phyloP scores from a whole-genome alignment of 2,888 invertebrate species.

The Spodoptera littoralis region DNA sequence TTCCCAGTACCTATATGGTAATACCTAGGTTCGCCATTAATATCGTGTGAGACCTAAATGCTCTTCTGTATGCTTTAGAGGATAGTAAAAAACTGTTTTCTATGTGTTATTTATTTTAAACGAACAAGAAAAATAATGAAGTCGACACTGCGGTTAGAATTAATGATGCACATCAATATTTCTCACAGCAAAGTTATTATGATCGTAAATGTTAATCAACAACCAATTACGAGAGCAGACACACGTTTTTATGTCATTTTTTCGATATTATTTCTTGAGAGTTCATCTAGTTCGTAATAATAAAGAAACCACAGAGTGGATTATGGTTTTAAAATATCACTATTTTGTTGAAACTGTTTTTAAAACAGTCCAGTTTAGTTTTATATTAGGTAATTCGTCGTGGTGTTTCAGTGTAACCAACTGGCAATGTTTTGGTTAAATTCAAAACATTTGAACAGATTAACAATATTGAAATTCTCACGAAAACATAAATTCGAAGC shows the following conservation, averaged over 20 bases:
- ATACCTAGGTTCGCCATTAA: no score
- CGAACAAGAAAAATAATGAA: conserved; percentile 4
- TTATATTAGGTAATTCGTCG: conserved; percentile 3
- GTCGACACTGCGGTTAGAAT: conserved; percentile 15
- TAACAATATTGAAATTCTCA: conserved; percentile 6
- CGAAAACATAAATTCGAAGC: neutral
- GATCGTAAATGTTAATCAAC: conserved; percentile 28
- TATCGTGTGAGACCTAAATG: no score
- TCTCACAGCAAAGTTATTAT: conserved; percentile 20
- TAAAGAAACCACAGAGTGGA: conserved; percentile 7
- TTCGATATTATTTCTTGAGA: conserved; percentile 29
- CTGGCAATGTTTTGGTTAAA: conserved; percentile 10
- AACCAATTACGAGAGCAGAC: conserved; percentile 28
- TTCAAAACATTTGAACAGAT: neutral
- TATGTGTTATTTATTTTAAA: no score
- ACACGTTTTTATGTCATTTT: conserved; percentile 43
- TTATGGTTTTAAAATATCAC: conserved; percentile 18
- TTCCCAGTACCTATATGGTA: no score
- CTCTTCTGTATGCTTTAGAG: neutral
- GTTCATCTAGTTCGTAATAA: conserved; percentile 29
- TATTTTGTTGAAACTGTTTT: neutral
- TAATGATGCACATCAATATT: conserved; percentile 25
- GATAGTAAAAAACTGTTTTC: no score
- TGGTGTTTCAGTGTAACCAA: conserved; percentile 4
- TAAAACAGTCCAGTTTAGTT: conserved; percentile 5